Evolutionary conservation across 1,140 invertebrate genomes (phyloP).

Genomic region (Pectinophora gossypiella): DNA sequence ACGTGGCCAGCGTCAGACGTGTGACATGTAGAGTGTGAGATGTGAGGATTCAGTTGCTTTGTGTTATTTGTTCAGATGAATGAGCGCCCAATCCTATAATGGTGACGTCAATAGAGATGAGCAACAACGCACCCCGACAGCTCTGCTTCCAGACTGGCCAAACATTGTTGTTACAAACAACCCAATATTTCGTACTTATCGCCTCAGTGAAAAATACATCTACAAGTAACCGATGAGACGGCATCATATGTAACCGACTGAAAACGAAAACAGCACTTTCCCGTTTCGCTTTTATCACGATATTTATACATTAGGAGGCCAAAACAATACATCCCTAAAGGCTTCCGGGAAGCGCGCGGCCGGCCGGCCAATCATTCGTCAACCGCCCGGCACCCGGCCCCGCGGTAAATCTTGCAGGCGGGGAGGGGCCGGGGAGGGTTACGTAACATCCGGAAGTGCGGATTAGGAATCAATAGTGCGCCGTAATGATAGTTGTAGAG

Average conservation of each 20-base stretch:
- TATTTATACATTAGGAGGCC: conserved; percentile 13
- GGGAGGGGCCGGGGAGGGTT: conserved; percentile 35
- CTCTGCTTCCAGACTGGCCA: too few species aligned
- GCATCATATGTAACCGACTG: not conserved
- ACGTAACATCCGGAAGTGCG: conserved; percentile 72
- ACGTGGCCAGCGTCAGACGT: too few species aligned
- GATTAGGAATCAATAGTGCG: conserved; percentile 74
- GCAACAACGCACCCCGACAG: too few species aligned
- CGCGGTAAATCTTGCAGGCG: conserved; percentile 47
- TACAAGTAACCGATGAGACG: too few species aligned
- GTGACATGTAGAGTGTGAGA: too few species aligned
- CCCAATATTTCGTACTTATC: too few species aligned
- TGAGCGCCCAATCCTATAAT: too few species aligned
- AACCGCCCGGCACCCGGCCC: conserved; percentile 45
- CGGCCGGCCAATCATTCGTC: conserved; percentile 61
- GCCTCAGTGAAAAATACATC: too few species aligned
- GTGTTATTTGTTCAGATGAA: too few species aligned
- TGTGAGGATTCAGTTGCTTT: too few species aligned
- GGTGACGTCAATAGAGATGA: too few species aligned
- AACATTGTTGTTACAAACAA: too few species aligned
- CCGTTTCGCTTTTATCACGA: not conserved
- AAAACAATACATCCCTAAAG: conserved; percentile 40
- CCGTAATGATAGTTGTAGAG: conserved; percentile 71
- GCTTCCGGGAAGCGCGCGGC: conserved; percentile 21
- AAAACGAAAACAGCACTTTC: conserved; percentile 4